These are phyloP conservation scores for Steatornis caripensis DNA, from an alignment of 2,113 vertebrate genomes.

Conservation along the genomic window DNA sequence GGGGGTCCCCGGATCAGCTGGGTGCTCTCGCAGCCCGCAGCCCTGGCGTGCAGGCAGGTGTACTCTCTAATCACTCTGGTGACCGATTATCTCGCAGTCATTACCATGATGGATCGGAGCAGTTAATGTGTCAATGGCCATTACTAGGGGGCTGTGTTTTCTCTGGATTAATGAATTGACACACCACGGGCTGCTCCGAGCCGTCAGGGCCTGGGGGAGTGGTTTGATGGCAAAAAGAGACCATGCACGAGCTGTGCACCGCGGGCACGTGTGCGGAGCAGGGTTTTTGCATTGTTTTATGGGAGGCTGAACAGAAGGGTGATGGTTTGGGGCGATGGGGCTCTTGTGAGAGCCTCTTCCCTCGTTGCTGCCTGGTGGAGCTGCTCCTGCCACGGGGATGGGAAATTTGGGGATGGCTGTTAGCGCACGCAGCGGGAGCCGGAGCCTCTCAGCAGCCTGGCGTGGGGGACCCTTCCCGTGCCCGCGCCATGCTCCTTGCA, in stretches of 20 bases:
- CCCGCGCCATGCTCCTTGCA: rapidly evolving
- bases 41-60: not conserved
- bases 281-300: rapidly evolving
- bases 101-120: conserved; percentile 43
- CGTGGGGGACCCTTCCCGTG: not conserved
- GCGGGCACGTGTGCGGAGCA: rapidly evolving
- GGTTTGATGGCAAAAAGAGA: not conserved
- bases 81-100: not conserved
- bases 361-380: not conserved
- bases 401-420: not conserved
- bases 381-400: not conserved
- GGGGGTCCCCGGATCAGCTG: rapidly evolving
- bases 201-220: not conserved
- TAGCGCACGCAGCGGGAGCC: rapidly evolving
- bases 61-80: not conserved
- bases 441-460: not conserved
- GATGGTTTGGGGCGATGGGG: rapidly evolving
- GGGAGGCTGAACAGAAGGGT: not conserved
- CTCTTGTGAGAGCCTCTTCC: not conserved
- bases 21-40: not conserved
- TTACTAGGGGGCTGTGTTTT: conserved; percentile 39
- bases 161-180: conserved; percentile 50
- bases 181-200: not conserved
- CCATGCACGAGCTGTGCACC: not conserved
- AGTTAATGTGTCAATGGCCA: conserved; percentile 52